Conservation (phyloP, 2,888 invertebrate species). For the Aporophyla lueneburgensis region DNA sequence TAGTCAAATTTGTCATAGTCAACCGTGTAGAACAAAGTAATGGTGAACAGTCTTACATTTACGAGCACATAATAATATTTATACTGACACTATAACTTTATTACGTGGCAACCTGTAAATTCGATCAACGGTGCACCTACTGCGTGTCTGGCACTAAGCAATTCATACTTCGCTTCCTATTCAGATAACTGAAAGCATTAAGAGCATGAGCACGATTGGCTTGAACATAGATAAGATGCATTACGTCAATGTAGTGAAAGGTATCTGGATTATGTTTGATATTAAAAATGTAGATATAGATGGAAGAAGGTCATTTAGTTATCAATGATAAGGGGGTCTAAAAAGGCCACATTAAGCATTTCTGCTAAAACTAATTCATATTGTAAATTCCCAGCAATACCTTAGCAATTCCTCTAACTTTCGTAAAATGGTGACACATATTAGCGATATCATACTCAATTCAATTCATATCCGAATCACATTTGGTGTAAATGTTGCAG, state of each 20-base stretch:
- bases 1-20: slow-evolving; percentile 17
- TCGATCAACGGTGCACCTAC: background rate
- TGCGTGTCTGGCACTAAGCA: slow-evolving; percentile 15
- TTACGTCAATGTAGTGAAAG: slow-evolving; percentile 42
- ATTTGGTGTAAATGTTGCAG: too few species aligned
- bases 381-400: too few species aligned
- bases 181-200: slow-evolving; percentile 34
- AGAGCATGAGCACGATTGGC: slow-evolving; percentile 15
- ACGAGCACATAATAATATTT: background rate
- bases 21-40: slow-evolving; percentile 8
- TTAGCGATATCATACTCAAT: too few species aligned
- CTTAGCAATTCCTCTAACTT: too few species aligned
- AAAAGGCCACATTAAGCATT: too few species aligned
- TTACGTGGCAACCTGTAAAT: slow-evolving; percentile 12
- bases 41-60: slow-evolving; percentile 6
- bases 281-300: slow-evolving; percentile 25
- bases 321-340: background rate
- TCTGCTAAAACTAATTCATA: too few species aligned
- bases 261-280: slow-evolving; percentile 34
- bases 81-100: slow-evolving; percentile 9
- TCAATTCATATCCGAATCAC: too few species aligned
- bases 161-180: slow-evolving; percentile 33
- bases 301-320: slow-evolving; percentile 2
- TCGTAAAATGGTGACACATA: too few species aligned
- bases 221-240: slow-evolving; percentile 26